Conservation (phyloP, 2,797 vertebrate genomes). For the Gymnothorax reevesii region DNA sequence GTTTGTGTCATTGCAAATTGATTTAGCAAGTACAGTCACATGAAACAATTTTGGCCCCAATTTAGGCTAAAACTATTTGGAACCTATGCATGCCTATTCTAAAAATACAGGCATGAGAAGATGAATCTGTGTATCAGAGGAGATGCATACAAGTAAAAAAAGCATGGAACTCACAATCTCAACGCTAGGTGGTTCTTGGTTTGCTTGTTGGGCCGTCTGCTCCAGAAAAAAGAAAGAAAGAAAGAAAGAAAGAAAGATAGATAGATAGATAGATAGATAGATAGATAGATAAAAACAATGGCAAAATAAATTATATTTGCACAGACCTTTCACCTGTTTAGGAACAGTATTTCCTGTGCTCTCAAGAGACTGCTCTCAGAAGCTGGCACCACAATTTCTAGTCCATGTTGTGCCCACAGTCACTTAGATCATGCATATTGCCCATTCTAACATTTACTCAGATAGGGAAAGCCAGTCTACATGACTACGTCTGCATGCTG, state of each 20-base stretch:
- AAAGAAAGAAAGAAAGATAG: neutral
- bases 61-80: neutral
- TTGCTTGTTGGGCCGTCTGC: constrained; percentile 29
- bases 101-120: neutral
- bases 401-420: too few species aligned
- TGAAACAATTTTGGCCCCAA: constrained; percentile 6
- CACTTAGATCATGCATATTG: too few species aligned
- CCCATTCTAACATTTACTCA: too few species aligned
- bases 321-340: too few species aligned
- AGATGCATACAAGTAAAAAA: neutral
- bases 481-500: too few species aligned
- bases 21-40: neutral
- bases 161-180: constrained; percentile 34
- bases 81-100: neutral
- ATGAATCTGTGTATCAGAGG: neutral
- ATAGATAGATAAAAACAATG: neutral
- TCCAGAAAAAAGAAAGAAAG: constrained; percentile 8
- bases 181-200: constrained; percentile 32
- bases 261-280: neutral
- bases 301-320: too few species aligned
- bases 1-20: constrained; percentile 15
- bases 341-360: too few species aligned
- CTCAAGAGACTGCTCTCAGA: too few species aligned
- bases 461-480: too few species aligned
- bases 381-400: too few species aligned